These are phyloP conservation scores for Boulengeromyrus knoepffleri DNA, from an alignment of 2,113 vertebrate species.

Conservation along the genomic window DNA sequence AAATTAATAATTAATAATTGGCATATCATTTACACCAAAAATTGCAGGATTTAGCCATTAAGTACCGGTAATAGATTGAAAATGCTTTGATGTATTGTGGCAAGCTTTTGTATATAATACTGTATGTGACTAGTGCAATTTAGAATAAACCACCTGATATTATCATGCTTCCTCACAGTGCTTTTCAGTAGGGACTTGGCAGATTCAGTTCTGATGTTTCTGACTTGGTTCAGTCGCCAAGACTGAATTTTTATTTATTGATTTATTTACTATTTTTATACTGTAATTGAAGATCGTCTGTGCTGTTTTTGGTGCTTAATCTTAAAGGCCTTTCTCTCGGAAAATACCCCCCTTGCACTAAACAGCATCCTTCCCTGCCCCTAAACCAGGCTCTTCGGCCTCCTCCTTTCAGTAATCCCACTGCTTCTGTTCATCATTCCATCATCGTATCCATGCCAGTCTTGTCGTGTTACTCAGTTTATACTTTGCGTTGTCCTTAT, in stretches of 20 bases:
- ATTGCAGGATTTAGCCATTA: not conserved
- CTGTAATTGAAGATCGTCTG: constrained; percentile 19
- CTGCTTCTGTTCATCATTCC: constrained; percentile 3
- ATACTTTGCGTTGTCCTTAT: not conserved
- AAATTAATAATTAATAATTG: not conserved
- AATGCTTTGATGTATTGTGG: not conserved
- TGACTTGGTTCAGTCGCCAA: not conserved
- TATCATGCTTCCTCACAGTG: not conserved
- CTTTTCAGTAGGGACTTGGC: not conserved
- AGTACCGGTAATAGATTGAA: not conserved
- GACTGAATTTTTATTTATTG: constrained; percentile 17
- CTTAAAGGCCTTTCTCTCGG: constrained; percentile 66
- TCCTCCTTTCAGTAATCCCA: not conserved
- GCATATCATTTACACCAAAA: not conserved
- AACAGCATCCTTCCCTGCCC: constrained; percentile 18
- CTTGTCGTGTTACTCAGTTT: not conserved
- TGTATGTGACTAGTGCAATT: not conserved
- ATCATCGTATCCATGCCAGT: not conserved
- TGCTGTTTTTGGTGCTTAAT: constrained; percentile 66
- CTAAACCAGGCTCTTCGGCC: not conserved
- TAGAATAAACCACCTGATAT: not conserved
- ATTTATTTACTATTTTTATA: constrained; percentile 33
- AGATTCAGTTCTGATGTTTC: not conserved
- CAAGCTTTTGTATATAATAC: too few relatives aligned
- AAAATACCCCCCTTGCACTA: constrained; percentile 65